Evolutionary conservation across 2,888 invertebrate species (phyloP), one percentile per base, ranked within the genome.

Genomic region (Labia minor): DNA sequence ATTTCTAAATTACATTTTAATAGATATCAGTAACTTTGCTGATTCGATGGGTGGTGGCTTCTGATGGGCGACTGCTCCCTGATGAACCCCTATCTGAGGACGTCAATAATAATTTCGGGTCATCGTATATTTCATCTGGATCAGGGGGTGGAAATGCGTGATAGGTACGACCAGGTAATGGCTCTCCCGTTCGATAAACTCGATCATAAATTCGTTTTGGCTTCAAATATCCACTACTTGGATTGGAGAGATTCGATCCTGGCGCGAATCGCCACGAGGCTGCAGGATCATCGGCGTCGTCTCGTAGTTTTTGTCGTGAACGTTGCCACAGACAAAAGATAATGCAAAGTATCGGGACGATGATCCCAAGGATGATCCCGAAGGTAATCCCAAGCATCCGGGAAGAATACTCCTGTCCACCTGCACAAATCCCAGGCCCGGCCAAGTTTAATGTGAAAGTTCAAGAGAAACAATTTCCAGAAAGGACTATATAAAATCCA

Each of bases 131-230:
- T 71, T 88, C 87, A 72, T 89, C 89, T 78, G 92, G 92, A 69
- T 89, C 89, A 72, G 86, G 83, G 70, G 86, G 82, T 61, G 92
- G 90, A 74, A 49, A 49, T 2, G 49, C 49, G 14, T 49, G 49
- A 14, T 10, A 10, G 14, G n/a, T 4, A 3, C 86, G 84, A 71
- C 84, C 82, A 0, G 85, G 81, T 71, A 93, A 78, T 65, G 93
- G 93, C 79, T 94, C 93, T 75, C 91, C 82, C 10, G 93, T 94
- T 71, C 87, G 83, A 77, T 94, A 94, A 65, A 86, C 86, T 77
- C 85, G 87, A 75, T 93, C 92, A 76, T 92, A 93, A 72, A 82
- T 85, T 71, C 87, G 82, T 72, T 86, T 83, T 76, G 87, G 88
- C 78, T 85, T 87, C 69, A 72, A 66, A 78, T 70, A 33, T 2